Evolutionary conservation across 2,888 invertebrate genomes (phyloP), one percentile per base, ranked within the genome.

Genomic region (Thecocarcelia acutangulata): DNA sequence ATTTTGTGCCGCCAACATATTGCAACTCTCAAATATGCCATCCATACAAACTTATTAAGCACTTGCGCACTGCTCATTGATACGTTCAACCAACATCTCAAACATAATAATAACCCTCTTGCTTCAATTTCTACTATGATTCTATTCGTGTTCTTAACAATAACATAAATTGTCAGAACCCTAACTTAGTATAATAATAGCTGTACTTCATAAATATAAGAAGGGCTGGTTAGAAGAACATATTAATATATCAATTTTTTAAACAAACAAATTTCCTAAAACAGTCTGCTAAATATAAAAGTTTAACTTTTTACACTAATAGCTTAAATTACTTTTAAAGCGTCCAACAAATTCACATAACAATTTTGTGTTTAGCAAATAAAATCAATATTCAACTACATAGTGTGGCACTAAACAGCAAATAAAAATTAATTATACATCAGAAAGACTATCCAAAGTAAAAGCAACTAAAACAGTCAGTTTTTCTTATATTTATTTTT

Each of bases 1-100:
- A 79, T 61, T 59, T 68, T 73, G 40, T 68, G 68, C 79, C 79
- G 79, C 79, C 56, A 79, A 73, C 68, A 74, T 68, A 79, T 66
- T 79, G 78, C 73, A 79, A 66, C 78, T 70, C 69, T 79, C 66
- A 59, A 40, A 52, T 78, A 50, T 75, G 37, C 13, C 68, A 44
- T 33, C 54, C 21, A 58, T 40, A 33, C 52, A 73, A 21, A 46
- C 13, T 59, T 28, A 66, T 64, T 52, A 48, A 61, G 74, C 59
- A 61, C 73, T 74, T 79, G 79, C 79, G 79, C 79, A 73, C 21
- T 76, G 50, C 40, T 61, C n/a, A 12, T 37, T n/a, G 28, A 33
- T 37, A 52, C 21, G 56, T 56, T n/a, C 19, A 37, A 58, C 9
- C 19, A 37, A 58, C 9, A 58, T 50, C 50, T 63, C 28, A 52